Evolutionary conservation across 2,797 vertebrate species (phyloP).

Genomic region (Lepilemur ruficaudatus): DNA sequence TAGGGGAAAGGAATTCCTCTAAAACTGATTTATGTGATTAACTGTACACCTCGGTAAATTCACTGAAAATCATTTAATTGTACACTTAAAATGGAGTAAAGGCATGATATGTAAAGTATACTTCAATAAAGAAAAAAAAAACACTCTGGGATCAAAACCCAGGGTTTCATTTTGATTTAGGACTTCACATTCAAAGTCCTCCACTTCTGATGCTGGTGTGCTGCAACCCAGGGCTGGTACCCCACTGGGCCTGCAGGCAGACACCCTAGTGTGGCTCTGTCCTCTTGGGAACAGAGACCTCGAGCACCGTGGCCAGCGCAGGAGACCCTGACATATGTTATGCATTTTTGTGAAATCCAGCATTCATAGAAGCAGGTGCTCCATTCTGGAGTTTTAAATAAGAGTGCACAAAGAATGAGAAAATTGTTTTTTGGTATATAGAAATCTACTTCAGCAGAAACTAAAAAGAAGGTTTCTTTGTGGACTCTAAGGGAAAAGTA

Average conservation of each 20-base stretch:
- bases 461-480: constrained; percentile 42
- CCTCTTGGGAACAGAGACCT: not conserved
- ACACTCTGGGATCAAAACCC: not conserved
- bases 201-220: no score
- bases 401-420: constrained; percentile 28
- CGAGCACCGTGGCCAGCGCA: accelerated
- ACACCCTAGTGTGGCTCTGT: accelerated
- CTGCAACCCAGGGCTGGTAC: not conserved
- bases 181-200: not conserved
- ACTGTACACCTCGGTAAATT: no score
- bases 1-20: no score
- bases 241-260: accelerated
- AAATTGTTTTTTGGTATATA: not conserved
- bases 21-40: no score
- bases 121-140: not conserved
- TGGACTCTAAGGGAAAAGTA: constrained; percentile 53
- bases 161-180: no score
- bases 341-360: not conserved
- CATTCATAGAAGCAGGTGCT: constrained; percentile 3
- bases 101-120: no score
- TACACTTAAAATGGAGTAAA: no score
- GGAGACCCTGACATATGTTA: constrained; percentile 9
- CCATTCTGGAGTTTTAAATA: not conserved
- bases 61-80: no score
- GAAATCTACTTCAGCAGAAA: constrained; percentile 40